Conservation (phyloP, 2,113 vertebrate genomes). For the Pelvicachromis taeniatus region DNA sequence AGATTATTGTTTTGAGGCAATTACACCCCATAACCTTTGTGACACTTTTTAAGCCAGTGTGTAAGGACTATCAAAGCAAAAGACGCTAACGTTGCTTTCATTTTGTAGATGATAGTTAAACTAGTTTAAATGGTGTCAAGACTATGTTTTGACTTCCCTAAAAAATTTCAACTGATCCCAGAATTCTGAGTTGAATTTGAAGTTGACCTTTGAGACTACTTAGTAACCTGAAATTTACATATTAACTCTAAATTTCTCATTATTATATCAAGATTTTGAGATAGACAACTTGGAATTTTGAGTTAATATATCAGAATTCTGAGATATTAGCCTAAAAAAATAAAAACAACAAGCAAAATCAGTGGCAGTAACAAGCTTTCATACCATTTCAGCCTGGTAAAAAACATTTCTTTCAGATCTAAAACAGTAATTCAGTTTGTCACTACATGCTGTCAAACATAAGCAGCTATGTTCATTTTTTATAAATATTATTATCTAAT, state of each 20-base stretch:
- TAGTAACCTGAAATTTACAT: not conserved
- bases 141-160: not conserved
- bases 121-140: not conserved
- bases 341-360: not conserved
- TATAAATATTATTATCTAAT: not conserved
- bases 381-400: not conserved
- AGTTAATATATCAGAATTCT: not conserved
- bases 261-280: not conserved
- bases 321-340: not conserved
- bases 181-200: not conserved
- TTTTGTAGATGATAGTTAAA: not conserved
- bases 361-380: not conserved
- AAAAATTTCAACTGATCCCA: not conserved
- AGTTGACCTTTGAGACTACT: not conserved
- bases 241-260: not conserved
- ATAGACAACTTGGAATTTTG: not conserved
- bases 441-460: not conserved
- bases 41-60: not conserved
- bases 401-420: not conserved
- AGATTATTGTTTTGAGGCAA: not conserved
- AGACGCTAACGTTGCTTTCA: not conserved
- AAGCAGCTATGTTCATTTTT: too few species aligned
- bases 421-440: not conserved
- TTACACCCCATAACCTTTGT: not conserved
- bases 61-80: not conserved